Evolutionary conservation across 64 coral and sea anemone genomes (phyloP).

Genomic region (Stichodactyla helianthus): DNA sequence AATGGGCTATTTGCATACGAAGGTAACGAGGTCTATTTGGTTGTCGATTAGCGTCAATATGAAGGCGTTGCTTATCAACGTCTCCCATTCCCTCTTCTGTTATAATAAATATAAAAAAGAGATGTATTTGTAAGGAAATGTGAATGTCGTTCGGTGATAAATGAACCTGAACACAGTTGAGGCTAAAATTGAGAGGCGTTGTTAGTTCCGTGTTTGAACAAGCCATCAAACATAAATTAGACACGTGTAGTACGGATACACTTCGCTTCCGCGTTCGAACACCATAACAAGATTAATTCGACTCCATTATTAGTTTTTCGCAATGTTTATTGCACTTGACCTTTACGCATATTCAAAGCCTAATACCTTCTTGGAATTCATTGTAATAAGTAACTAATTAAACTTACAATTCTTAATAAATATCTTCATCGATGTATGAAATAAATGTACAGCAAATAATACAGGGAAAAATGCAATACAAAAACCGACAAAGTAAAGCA

Average conservation of each 20-base stretch:
- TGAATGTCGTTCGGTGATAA: no score
- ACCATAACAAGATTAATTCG: background rate
- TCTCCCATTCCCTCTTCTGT: no score
- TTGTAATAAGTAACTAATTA: background rate
- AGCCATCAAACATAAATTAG: background rate
- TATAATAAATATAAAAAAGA: no score
- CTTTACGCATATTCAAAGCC: background rate
- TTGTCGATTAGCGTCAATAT: no score
- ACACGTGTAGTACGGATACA: background rate
- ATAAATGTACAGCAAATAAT: constrained; percentile 3
- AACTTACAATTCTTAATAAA: background rate
- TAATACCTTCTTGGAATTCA: background rate
- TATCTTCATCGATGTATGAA: background rate
- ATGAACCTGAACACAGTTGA: no score
- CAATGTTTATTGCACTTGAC: background rate
- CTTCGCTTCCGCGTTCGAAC: background rate
- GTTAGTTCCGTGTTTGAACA: background rate
- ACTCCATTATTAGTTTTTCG: background rate
- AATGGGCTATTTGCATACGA: no score
- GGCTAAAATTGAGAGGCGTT: no score
- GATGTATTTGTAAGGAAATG: no score
- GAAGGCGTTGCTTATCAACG: no score
- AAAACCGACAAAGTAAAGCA: background rate
- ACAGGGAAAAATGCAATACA: background rate
- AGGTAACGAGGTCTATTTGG: no score